Base-by-base conservation (phyloP, 2,797 vertebrate genomes). In the Sciurus carolinensis region DNA sequence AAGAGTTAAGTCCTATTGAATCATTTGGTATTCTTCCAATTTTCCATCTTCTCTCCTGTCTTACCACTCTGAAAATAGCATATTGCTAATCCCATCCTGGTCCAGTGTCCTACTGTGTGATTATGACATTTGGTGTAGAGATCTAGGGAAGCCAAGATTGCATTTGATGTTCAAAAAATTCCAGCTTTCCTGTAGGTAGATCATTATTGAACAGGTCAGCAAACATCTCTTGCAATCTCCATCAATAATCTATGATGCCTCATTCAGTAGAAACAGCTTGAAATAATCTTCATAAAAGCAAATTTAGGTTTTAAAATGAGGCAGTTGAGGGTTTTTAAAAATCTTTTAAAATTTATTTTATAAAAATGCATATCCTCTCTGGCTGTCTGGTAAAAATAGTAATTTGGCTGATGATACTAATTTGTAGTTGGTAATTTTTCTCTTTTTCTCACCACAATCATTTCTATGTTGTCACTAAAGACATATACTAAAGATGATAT, bases 391-490 rank as follows among this genome's bases (percentile, higher is more conserved):
- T 77, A 67, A 95, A 66, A 97, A 97, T 72, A 91, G 47, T 92
- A 33, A 71, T 89, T 95, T 90, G 52, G 73, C 94, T 94, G 80
- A 73, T 82, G 76, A 66, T 73, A 62, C 30, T 39, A 39, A 92
- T 90, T 97, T 94, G 39, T 88, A 94, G 7, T 88, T 96, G 87
- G 28, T 88, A 94, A 85, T 89, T 96, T 95, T 95, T 59, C 92
- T 95, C 52, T 80, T 93, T 97, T 95, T 95, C 85, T 92, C 91
- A 83, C 72, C 90, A 86, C 82, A 94, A 6, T 97, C 72, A 87
- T 95, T 95, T 97, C 39, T 90, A 93, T 84, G 64, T 96, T 96
- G 52, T 94, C 96, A 97, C 97, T 87, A 7, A 98, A 97, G 97
- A 97, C 92, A 44, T 44, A 44, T 44, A 44, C 44, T 44, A 44